Base-by-base conservation (phyloP, 2,888 invertebrate species). In the Acleris sparsana region DNA sequence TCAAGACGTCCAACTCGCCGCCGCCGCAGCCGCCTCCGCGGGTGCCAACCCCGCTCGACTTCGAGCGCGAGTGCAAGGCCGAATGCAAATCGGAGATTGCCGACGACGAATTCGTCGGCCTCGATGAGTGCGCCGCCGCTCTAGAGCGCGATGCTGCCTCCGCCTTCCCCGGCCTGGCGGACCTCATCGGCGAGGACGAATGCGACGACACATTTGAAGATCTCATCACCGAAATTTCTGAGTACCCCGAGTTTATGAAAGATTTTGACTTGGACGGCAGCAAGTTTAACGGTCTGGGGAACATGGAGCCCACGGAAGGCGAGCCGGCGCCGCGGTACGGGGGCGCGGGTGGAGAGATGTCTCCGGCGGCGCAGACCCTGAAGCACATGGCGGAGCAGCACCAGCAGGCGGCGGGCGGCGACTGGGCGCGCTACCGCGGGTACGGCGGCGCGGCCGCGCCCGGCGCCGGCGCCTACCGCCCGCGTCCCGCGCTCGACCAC, bases 321-420 rank as follows among this genome's bases (percentile, higher is more conserved):
- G 94, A 93, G 39, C 77, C 81, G 70, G 82, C 87, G 77, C 76
- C 93, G 60, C 77, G 92, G 68, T 87, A 93, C 22, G 93, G 94
- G 71, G 89, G 93, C 72, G 81, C 43, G 75, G 80, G 93, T 65
- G 95, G 94, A 0, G 97, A 97, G 84, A 93, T 97, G 85, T 97
- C 97, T 68, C 97, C 98, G 25, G 99, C 99, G 0, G 98, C 98
- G 57, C 98, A 98, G 90, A 98, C 98, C 0, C 93, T 99, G 61
- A 98, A 98, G 84, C 98, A 98, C 80, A 98, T 98, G 98, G 98
- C 98, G 48, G 98, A 98, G 84, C 98, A 98, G 86, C 98, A 98
- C 88, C 98, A 98, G 89, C 97, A 97, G 87, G 90, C 89, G 68
- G 81, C 91, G 39, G 92, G 90, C 83, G 96, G 96, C 2, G 94